Base-by-base conservation (phyloP, 2,797 vertebrate species). In the Bovichtus diacanthus region DNA sequence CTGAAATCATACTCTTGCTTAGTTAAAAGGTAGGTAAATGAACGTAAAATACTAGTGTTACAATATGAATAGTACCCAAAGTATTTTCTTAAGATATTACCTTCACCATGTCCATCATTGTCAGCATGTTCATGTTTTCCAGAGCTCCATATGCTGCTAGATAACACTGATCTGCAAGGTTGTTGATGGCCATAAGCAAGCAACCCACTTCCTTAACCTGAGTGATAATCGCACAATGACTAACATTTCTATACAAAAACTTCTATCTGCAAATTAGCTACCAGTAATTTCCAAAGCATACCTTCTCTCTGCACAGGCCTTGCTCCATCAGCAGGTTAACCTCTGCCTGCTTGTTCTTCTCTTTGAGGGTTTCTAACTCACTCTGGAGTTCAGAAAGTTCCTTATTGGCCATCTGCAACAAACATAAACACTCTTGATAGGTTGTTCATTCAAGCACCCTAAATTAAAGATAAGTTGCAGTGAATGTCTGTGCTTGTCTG, bases 21-120 rank as follows among this genome's bases (percentile, higher is more conserved):
- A 50, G 43, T 59, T 16, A 31, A 64, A 21, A 51, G 5, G 27
- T 36, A 15, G 7, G 25, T 44, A 6, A 70, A 56, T 23, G 2
- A 46, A n/a, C 9, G 0, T 11, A 25, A 41, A 47, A 50, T 10
- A 39, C 2, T 1, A 29, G 6, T 9, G 15, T 25, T 8, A 1
- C 1, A 0, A 16, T 15, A 23, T 25, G 19, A 67, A 6, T n/a
- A 10, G 25, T 29, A 38, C 54, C 10, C 8, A 77, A 27, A 11
- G n/a, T 8, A 18, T 38, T 65, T 5, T 29, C 3, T 44, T 0
- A 6, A 0, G 12, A 59, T 19, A 53, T 87, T 88, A 96, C 95
- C 95, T 96, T 95, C 60, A 96, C 95, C 90, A 85, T 95, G 66
- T 95, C 88, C 89, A 96, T 88, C 90, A 94, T 95, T 38, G 84